Evolutionary conservation across 2,888 invertebrate species (phyloP), one percentile per base, ranked within the genome.

Genomic region (Chalcosyrphus nemorum): DNA sequence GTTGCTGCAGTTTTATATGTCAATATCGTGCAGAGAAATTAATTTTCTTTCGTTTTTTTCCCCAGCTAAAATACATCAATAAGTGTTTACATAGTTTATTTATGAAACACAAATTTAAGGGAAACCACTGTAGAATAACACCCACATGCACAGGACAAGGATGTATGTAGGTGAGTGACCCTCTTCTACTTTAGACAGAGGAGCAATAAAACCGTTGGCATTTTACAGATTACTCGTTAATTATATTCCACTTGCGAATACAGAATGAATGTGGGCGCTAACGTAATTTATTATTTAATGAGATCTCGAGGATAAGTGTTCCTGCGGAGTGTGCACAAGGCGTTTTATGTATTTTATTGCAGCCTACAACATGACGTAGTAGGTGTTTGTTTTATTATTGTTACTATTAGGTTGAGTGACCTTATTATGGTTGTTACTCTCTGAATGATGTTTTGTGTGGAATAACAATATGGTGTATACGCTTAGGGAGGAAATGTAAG

Each of bases 161-260:
- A 19, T 3, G 45, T n/a, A 32, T 32, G 11, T 19, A 15, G 52
- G 21, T 52, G 52, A 24, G 27, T 27, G 27, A 52, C 52, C 27
- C 6, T 52, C 15, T 13, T n/a, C n/a, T n/a, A n/a, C n/a, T n/a
- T 3, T 24, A 15, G 13, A 52, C 27, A 52, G 15, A 32, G 29
- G 19, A 56, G 32, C 54, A 11, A 32, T 56, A 56, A 56, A 56
- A 35, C 4, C 35, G 13, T 38, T 57, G 56, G 38, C n/a, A 38
- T 57, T 57, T 57, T 57, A 21, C 21, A 57, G 38, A 57, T 57
- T 38, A 57, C n/a, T 57, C 56, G 35, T 57, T 57, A 38, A 57
- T 57, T 57, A 21, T 57, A 57, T 38, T 57, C 35, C 21, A 38
- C 35, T 57, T 38, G 56, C 21, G 56, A 35, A 57, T 38, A 35